Base-by-base conservation (phyloP, 1,140 invertebrate genomes). In the roundworm (Caenorhabditis elegans) region DNA sequence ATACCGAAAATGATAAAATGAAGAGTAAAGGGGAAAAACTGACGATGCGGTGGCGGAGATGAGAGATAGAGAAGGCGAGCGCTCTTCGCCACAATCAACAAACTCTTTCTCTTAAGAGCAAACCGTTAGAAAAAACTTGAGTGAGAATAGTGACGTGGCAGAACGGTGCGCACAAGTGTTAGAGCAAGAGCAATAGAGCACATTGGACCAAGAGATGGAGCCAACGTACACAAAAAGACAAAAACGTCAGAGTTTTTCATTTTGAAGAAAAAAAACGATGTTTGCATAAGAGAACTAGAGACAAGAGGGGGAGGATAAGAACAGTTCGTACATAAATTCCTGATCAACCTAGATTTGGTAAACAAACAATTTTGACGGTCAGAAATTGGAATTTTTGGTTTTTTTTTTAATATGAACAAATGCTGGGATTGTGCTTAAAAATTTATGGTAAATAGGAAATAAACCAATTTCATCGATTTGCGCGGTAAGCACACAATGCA, bases 21-120 rank as follows among this genome's bases (percentile, higher is more conserved):
- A 15, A 47, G n/a, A 28, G 3, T 26, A 19, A 39, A 26, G n/a
- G 2, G 26, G 53, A 79, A 39, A 79, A 53, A 43, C 39, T 5
- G 31, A 55, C 2, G 24, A 49, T 3, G 47, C n/a, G 76, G 36
- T 17, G 36, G 48, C 36, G 43, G 36, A n/a, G 28, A 51, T 43
- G 22, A 24, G 76, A 49, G 28, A 49, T 31, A 31, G 53, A 28
- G 19, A 76, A 19, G 70, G 31, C 15, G 46, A 43, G 15, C 34
- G 60, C 60, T n/a, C n/a, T n/a, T n/a, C n/a, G n/a, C n/a, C n/a
- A 70, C 60, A 70, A 70, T 70, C 60, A 70, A 39, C 60, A 36
- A 70, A 70, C 60, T 70, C 22, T 70, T 70, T 70, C 28, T 60
- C 55, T 34, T 60, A 34, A 34, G 55, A 36, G 55, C 60, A 70